Evolutionary conservation across 2,888 invertebrate genomes (phyloP), one percentile per base, ranked within the genome.

Genomic region (Fragum sueziense): DNA sequence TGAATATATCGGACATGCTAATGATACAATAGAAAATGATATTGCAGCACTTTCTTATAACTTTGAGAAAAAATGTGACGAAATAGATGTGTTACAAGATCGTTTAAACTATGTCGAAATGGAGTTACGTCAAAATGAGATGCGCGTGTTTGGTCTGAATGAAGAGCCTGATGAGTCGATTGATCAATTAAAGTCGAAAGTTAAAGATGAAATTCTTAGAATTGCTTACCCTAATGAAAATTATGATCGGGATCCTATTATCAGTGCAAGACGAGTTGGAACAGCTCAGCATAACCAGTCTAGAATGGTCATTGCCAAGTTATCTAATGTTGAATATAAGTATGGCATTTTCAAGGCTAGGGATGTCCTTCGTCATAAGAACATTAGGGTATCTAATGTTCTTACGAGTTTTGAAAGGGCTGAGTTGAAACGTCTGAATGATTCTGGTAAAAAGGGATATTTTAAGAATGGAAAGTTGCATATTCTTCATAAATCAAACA

Each of bases 301-400:
- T 31, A 62, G 73, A 54, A 73, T 73, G 73, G 52, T 73, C 1
- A 73, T 73, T 33, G 67, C 47, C 11, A 62, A 73, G 29, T 52
- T 73, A 17, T 29, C 25, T 22, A 65, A 62, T n/a, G 25, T n/a
- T 33, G 54, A 73, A 4, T 2, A 73, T 20, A 65, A 73, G 34
- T 62, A 62, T 27, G 31, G 34, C 22, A 14, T 73, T n/a, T 73
- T 73, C 29, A 73, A 67, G 9, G 47, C 9, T 33, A 51, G 73
- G 20, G 73, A 65, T 4, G 57, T 57, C 25, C 3, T 57, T 57
- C n/a, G n/a, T n/a, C n/a, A n/a, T n/a, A n/a, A n/a, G n/a, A n/a
- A n/a, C n/a, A n/a, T n/a, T n/a, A n/a, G n/a, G n/a, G n/a, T n/a
- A 25, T 22, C 57, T 22, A 57, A 27, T 25, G 57, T 57, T 57